Base-by-base conservation (phyloP, 2,888 invertebrate genomes). In the Epiblema foenella region DNA sequence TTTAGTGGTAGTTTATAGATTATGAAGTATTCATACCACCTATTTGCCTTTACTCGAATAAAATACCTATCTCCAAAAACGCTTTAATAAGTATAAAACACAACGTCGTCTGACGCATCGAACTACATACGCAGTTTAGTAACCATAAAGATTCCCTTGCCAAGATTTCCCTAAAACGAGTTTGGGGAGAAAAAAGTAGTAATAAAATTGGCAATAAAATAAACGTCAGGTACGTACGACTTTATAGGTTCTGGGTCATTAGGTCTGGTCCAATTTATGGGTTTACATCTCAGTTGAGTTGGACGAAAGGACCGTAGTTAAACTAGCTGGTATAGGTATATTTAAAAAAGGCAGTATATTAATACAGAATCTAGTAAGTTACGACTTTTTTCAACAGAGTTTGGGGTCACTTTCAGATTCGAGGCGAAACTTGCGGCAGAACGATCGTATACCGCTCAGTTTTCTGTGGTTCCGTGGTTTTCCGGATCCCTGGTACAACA, bases 171-270 rank as follows among this genome's bases (percentile, higher is more conserved):
- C 67, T 57, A 59, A 70, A 71, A 57, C 66, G 66, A 15, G 66
- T 66, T 49, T 51, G 62, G 37, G 60, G 54, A 62, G 66, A 71
- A 71, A 70, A 65, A 71, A 66, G 49, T 67, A 56, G 71, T 60
- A 62, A 67, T 71, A 71, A 71, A 71, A 71, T 71, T 71, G 71
- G 66, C 56, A 71, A 67, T 71, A 67, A 71, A 71, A 71, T 62
- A 62, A 66, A 60, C 65, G 66, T 62, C 71, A 71, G 71, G 71
- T 71, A 70, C 70, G 64, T 65, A 59, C 57, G 20, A 37, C 60
- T 71, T 71, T 67, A 71, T 71, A 60, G 46, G 71, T 62, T 67
- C 49, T 54, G 71, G 71, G 71, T 71, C 62, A 71, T 71, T 71
- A 71, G 66, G 60, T 52, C 62, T 42, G 56, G 66, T 49, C 66